Percentiles rank a stretch among this genome's conserved stretches.
Conservation (phyloP, 2,888 invertebrate species). For the Thera britannica region DNA sequence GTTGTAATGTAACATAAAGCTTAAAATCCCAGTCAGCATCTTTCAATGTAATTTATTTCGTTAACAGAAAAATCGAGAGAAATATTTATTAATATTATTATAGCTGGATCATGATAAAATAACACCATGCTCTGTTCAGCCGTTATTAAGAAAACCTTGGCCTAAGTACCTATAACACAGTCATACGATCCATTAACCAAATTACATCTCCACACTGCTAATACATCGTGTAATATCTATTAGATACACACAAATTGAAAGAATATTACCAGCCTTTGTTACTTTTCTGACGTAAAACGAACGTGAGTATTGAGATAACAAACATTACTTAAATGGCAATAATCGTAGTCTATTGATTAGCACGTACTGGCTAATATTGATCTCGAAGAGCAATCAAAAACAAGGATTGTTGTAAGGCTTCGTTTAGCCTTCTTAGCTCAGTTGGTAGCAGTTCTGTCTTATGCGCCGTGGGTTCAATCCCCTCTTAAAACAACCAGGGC, state of each 20-base stretch:
- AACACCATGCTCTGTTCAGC: no score
- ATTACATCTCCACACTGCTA: conserved; percentile 37
- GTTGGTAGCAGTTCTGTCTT: no score
- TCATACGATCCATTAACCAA: conserved; percentile 37
- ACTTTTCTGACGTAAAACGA: conserved; percentile 19
- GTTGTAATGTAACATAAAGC: no score
- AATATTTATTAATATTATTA: no score
- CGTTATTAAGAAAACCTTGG: not conserved
- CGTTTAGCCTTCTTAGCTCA: no score
- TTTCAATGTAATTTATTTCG: no score
- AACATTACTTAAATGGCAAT: conserved; percentile 18
- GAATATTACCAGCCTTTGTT: conserved; percentile 33
- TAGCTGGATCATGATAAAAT: no score
- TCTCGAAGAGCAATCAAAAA: conserved; percentile 4
- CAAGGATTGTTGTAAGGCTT: conserved; percentile 7
- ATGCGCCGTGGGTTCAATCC: no score
- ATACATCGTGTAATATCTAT: conserved; percentile 46
- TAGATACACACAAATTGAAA: conserved; percentile 43
- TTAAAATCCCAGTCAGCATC: no score
- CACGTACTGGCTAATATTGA: conserved; percentile 17
- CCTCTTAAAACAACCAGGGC: no score
- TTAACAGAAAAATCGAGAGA: no score
- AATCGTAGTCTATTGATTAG: conserved; percentile 21
- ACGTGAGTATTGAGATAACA: conserved; percentile 16
- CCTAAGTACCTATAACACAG: not conserved